phyloP scores from a whole-genome alignment of 2,888 invertebrate species.

The Tiliacea aurago region DNA sequence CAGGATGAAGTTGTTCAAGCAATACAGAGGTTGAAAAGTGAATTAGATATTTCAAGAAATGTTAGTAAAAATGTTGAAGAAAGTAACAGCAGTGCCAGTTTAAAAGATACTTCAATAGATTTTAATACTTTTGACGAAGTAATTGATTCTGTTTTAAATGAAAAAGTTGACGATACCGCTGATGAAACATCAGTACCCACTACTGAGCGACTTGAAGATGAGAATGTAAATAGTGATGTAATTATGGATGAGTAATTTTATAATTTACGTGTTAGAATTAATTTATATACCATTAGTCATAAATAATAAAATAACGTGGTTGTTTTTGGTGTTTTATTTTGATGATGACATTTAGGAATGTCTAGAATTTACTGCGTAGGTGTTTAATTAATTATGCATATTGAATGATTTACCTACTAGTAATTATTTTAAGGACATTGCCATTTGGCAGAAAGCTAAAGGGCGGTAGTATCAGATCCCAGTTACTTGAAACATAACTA shows the following conservation, averaged over 20 bases:
- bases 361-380: background rate
- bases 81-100: constrained; percentile 59
- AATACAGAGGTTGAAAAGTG: constrained; percentile 85
- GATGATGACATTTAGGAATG: background rate
- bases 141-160: constrained; percentile 54
- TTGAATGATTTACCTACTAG: background rate
- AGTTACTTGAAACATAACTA: background rate
- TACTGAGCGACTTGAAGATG: constrained; percentile 28
- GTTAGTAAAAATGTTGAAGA: constrained; percentile 74
- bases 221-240: constrained; percentile 47
- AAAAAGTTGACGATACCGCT: constrained; percentile 61
- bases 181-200: constrained; percentile 43
- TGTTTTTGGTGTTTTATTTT: constrained; percentile 43
- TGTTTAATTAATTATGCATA: constrained; percentile 6
- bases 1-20: constrained; percentile 87
- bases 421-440: constrained; percentile 8
- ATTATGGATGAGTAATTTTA: constrained; percentile 49
- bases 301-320: constrained; percentile 13
- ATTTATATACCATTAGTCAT: constrained; percentile 52
- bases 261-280: constrained; percentile 21
- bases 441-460: constrained; percentile 13
- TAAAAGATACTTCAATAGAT: constrained; percentile 78
- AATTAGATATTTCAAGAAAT: constrained; percentile 83
- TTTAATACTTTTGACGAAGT: constrained; percentile 75
- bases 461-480: background rate